These are phyloP conservation scores for Hypothenemus hampei DNA, from an alignment of 1,140 invertebrate species.

Conservation along the genomic window DNA sequence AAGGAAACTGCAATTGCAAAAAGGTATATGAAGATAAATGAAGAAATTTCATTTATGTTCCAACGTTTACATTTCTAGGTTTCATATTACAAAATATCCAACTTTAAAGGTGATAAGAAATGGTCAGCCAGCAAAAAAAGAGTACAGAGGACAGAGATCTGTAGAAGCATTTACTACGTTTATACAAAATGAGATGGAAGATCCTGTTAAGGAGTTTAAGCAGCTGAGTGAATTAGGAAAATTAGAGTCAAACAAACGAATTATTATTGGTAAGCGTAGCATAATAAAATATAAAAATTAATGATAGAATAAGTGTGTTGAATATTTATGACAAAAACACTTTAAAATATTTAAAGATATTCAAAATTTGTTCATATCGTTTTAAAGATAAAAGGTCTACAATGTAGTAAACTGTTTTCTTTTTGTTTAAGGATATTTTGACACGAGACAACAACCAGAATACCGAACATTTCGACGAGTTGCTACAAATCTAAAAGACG, in stretches of 20 bases:
- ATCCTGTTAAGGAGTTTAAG: conserved; percentile 79
- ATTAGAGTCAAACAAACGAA: conserved; percentile 83
- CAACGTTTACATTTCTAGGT: conserved; percentile 49
- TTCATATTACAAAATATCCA: conserved; percentile 97
- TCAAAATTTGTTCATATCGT: too few relatives aligned
- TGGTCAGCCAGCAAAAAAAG: conserved; percentile 88
- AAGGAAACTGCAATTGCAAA: conserved; percentile 77
- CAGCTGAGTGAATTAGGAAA: conserved; percentile 69
- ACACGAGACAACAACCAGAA: conserved; percentile 70
- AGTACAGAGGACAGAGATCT: conserved; percentile 84
- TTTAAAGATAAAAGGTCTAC: too few relatives aligned
- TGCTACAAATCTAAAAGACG: conserved; percentile 87
- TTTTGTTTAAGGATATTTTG: conserved; percentile 85
- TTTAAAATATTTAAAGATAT: too few relatives aligned
- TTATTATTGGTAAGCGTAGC: conserved; percentile 73
- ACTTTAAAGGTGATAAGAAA: conserved; percentile 95
- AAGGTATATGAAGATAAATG: conserved; percentile 2
- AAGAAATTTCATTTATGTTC: background rate
- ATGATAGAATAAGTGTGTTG: too few relatives aligned
- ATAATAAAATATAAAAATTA: too few relatives aligned
- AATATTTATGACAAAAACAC: too few relatives aligned
- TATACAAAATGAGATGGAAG: conserved; percentile 85
- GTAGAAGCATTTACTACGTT: conserved; percentile 83
- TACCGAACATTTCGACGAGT: conserved; percentile 78
- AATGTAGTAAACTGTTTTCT: too few relatives aligned